These are phyloP conservation scores for Caenorhabditis parvicauda DNA, from an alignment of 2,888 invertebrate genomes.

Conservation along the genomic window DNA sequence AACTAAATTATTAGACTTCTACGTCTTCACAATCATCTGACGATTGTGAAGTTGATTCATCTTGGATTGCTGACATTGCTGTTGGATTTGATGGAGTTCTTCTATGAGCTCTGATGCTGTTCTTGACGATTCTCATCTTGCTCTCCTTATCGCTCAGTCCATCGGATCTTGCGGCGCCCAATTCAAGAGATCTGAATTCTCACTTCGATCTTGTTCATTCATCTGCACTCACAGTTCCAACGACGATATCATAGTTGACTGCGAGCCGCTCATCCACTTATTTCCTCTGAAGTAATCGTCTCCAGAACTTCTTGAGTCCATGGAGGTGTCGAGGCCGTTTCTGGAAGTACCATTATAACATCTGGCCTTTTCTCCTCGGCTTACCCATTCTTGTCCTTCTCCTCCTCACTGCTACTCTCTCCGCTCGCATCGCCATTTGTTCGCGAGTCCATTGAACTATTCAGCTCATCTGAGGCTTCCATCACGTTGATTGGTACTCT, in stretches of 20 bases:
- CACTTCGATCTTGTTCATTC: too few relatives aligned
- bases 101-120: conserved; percentile 50
- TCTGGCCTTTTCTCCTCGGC: neutral
- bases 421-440: conserved; percentile 15
- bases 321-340: conserved; percentile 19
- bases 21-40: too few relatives aligned
- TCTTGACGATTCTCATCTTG: conserved; percentile 45
- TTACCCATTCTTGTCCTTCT: conserved; percentile 17
- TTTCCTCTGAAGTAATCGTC: conserved; percentile 7
- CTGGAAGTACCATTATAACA: conserved; percentile 3
- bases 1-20: too few relatives aligned
- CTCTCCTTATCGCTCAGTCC: conserved; percentile 60
- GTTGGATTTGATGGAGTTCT: too few relatives aligned
- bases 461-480: conserved; percentile 24
- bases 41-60: too few relatives aligned
- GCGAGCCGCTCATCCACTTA: conserved; percentile 15
- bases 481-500: too few relatives aligned
- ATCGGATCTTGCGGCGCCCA: conserved; percentile 54
- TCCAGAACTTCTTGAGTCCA: conserved; percentile 16
- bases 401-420: conserved; percentile 14
- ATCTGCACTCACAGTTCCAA: too few relatives aligned
- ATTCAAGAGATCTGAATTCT: conserved; percentile 53
- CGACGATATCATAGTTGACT: conserved; percentile 49
- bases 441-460: conserved; percentile 40
- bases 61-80: too few relatives aligned